phyloP scores from a whole-genome alignment of 2,888 invertebrate species.

The Pegoplata infirma region DNA sequence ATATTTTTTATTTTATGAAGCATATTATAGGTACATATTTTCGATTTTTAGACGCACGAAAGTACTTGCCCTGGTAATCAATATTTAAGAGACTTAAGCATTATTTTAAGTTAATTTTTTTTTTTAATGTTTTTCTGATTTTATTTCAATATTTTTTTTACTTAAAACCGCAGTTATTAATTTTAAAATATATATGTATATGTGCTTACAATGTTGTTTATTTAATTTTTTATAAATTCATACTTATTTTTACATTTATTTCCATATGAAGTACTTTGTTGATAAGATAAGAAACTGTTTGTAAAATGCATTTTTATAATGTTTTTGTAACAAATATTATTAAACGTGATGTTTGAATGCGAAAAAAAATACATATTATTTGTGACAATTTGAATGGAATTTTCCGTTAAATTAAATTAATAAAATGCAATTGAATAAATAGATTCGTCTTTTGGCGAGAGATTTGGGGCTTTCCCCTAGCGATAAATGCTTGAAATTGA shows the following conservation, averaged over 20 bases:
- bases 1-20: too few relatives aligned
- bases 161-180: not conserved
- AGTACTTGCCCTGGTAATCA: too few relatives aligned
- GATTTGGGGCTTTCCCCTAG: too few relatives aligned
- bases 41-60: too few relatives aligned
- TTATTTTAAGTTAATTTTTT: too few relatives aligned
- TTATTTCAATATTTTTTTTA: too few relatives aligned
- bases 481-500: too few relatives aligned
- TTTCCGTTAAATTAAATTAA: not conserved
- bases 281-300: slow-evolving; percentile 27
- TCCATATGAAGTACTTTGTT: too few relatives aligned
- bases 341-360: slow-evolving; percentile 10
- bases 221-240: not conserved
- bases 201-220: not conserved
- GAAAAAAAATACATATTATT: not conserved
- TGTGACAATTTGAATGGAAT: not conserved
- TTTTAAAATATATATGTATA: not conserved
- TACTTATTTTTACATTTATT: not conserved
- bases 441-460: not conserved
- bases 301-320: slow-evolving; percentile 3
- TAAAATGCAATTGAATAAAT: too few relatives aligned
- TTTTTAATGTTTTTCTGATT: too few relatives aligned
- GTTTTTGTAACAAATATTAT: slow-evolving; percentile 1
- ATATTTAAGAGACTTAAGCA: too few relatives aligned
- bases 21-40: too few relatives aligned